Base-by-base conservation (phyloP, 2,797 vertebrate genomes). In the Tachyglossus aculeatus region DNA sequence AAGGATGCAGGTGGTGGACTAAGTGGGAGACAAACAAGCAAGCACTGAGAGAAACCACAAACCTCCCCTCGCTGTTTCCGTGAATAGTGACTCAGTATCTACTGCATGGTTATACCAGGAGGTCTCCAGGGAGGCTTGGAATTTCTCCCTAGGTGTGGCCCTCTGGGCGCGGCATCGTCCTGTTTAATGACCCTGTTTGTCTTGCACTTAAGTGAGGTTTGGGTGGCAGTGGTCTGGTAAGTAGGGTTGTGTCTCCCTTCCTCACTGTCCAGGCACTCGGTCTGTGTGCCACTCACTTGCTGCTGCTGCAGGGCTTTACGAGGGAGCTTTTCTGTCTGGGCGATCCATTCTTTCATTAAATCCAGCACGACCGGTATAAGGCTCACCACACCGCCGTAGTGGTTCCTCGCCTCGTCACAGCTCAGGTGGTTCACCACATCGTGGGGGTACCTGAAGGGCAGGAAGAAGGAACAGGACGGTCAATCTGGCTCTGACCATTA, bases 311-410 rank as follows among this genome's bases (percentile, higher is more conserved):
- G 56, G 22, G 5, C 3, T 8, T 64, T 81, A 12, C 25, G 77
- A 5, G 87, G 83, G 39, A 88, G 53, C 78, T 88, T 91, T 80
- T 94, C 91, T 0, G 16, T 75, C 73, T 90, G 80, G 34, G 71
- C 59, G 0, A 92, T 31, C 78, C 88, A 90, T 15, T 89, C 88
- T 64, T 40, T 90, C 65, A 95, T 69, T 7, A 65, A 54, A 65
- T 95, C 95, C 1, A 94, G 55, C 3, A 90, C 44, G 11, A 94
- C 8, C n/a, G 94, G 94, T 53, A 95, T 83, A 55, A 95, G 79
- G 82, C 95, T 96, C 71, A 95, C 91, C 53, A 95, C 88, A 0
- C 94, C 95, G 3, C 94, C 92, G 0, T 94, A 96, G 60, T 86
- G 92, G 57, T 93, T 89, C 68, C 37, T 86, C 19, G 93, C 93